Percentiles rank a stretch among this genome's conserved stretches.
Evolutionary conservation across 2,888 invertebrate genomes (phyloP).

Genomic region (Drosophila recens): DNA sequence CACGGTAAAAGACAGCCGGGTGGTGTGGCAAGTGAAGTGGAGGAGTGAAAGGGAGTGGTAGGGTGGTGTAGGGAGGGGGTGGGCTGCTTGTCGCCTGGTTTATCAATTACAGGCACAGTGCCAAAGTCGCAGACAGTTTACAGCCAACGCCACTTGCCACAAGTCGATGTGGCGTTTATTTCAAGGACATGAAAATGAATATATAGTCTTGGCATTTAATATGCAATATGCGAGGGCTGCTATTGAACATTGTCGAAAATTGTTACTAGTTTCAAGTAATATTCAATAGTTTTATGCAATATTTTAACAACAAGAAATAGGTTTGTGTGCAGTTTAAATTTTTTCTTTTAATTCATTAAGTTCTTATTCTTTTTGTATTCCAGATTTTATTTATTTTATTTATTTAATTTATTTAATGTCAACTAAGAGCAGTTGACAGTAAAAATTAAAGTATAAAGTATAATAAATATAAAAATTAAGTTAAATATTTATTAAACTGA

Average conservation of each 20-base stretch:
- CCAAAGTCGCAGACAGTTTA: constrained; percentile 56
- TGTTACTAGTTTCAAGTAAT: not conserved
- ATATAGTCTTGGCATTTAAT: constrained; percentile 55
- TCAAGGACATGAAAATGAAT: constrained; percentile 60
- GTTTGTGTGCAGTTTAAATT: too few species aligned
- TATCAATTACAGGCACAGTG: constrained; percentile 61
- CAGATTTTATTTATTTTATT: too few species aligned
- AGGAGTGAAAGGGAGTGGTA: too few species aligned
- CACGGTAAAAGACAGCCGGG: not conserved
- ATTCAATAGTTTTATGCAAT: too few species aligned
- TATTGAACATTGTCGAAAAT: not conserved
- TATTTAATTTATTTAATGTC: too few species aligned
- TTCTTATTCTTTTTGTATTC: too few species aligned
- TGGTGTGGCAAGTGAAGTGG: not conserved
- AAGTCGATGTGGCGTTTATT: constrained; percentile 50
- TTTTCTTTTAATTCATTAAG: too few species aligned
- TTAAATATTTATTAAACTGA: too few species aligned
- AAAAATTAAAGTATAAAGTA: too few species aligned
- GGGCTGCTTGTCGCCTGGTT: constrained; percentile 27
- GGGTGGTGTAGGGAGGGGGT: not conserved
- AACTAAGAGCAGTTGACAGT: too few species aligned
- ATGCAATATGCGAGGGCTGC: constrained; percentile 47
- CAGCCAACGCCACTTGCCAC: constrained; percentile 62
- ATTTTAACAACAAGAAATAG: too few species aligned
- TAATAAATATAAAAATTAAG: too few species aligned